These are phyloP conservation scores for Trichacis sp. DNA, from an alignment of 2,888 invertebrate genomes.

Conservation along the genomic window DNA sequence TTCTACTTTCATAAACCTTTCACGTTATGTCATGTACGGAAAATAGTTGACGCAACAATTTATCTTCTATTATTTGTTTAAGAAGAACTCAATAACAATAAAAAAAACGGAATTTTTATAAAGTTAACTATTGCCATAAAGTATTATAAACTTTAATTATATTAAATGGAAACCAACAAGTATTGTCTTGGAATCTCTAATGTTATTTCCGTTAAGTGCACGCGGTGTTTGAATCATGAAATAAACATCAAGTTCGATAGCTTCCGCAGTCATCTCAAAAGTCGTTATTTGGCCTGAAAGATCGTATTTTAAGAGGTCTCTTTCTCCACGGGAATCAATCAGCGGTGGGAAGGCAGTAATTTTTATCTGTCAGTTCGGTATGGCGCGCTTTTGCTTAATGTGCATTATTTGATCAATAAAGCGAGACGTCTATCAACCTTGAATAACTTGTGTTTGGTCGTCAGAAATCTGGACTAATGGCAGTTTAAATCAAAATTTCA, in stretches of 20 bases:
- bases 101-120: too few species aligned
- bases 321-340: slow-evolving; percentile 63
- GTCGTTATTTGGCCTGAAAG: slow-evolving; percentile 51
- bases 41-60: too few species aligned
- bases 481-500: too few species aligned
- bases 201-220: slow-evolving; percentile 44
- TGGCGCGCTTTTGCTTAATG: slow-evolving; percentile 33
- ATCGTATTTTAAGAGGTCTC: slow-evolving; percentile 38
- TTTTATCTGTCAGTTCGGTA: slow-evolving; percentile 47
- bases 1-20: too few species aligned
- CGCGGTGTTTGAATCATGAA: slow-evolving; percentile 48
- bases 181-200: slow-evolving; percentile 19
- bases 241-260: slow-evolving; percentile 55
- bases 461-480: too few species aligned
- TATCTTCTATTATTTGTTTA: too few species aligned
- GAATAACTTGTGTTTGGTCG: too few species aligned
- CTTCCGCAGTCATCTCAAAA: slow-evolving; percentile 50
- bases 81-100: too few species aligned
- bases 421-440: neutral
- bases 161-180: neutral
- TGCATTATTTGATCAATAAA: slow-evolving; percentile 24
- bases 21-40: too few species aligned
- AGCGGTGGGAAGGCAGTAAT: slow-evolving; percentile 60
- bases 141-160: too few species aligned
- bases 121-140: too few species aligned